Evolutionary conservation across 1,140 invertebrate species (phyloP), one percentile per base, ranked within the genome.

Genomic region (Calliopsis andreniformis): DNA sequence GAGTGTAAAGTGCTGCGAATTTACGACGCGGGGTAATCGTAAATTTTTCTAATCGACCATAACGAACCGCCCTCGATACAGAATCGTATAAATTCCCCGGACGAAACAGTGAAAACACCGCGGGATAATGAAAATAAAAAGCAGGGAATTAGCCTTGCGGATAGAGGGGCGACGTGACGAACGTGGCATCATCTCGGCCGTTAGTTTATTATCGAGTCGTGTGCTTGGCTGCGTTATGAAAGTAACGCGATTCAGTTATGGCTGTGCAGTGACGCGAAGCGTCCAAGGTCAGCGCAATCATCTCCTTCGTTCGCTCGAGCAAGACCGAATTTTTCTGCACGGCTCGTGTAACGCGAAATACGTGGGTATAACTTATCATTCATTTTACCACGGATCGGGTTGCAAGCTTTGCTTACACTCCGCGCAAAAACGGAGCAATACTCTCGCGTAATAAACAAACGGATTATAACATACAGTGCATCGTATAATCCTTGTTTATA

Each of bases 141-240:
- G 39, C 35, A 39, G 35, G n/a, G n/a, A 39, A 39, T 39, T 39
- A 39, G 10, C 35, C 35, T 39, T 39, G 35, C 35, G 35, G 4
- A 10, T 39, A 39, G n/a, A 5, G 30, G 62, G 66, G 87, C 93
- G 94, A 63, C 96, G 95, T 81, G 92, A 95, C 32, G 94, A 32
- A 32, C 35, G 35, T 51, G 70, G 66, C 77, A 79, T 79, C 80
- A 59, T 49, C 69, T 35, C 30, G 32, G 76, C 61, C 71, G 82
- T 84, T 84, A 83, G 47, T 83, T 76, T 69, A 84, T 83, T 71
- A 77, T 77, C 81, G 66, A 69, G 72, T 71, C 56, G 51, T 69
- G 76, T 7, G 51, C 30, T 23, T 62, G 49, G 63, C 78, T 53
- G 76, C 73, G 55, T 67, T 69, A 78, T 63, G 78, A 85, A 86